A percentile compares a stretch with the other conserved stretches of the same genome.
phyloP scores from a whole-genome alignment of 2,888 invertebrate species.

The Linnaemya vulpina region DNA sequence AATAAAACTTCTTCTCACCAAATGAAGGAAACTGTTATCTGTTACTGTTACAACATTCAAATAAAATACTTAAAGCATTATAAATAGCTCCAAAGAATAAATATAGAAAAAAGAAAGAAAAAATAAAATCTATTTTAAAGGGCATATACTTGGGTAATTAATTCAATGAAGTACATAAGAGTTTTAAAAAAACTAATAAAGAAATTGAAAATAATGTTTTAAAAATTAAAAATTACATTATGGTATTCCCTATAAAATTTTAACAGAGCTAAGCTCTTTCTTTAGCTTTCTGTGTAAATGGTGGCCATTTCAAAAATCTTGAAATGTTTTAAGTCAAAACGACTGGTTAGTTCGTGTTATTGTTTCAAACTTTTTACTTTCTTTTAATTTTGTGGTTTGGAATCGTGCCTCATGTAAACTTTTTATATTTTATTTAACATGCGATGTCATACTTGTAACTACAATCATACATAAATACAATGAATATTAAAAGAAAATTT shows the following conservation, averaged over 20 bases:
- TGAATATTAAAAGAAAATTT: constrained; percentile 41
- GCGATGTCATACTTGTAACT: constrained; percentile 47
- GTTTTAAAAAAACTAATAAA: constrained; percentile 21
- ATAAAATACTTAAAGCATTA: constrained; percentile 58
- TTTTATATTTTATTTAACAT: constrained; percentile 59
- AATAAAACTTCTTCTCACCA: constrained; percentile 42
- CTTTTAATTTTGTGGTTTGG: neutral
- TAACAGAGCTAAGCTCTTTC: constrained; percentile 9
- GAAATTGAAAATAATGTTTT: constrained; percentile 40
- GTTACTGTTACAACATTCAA: constrained; percentile 65
- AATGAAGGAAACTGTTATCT: constrained; percentile 67
- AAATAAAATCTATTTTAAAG: constrained; percentile 59
- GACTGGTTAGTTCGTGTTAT: neutral
- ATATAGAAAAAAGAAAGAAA: neutral
- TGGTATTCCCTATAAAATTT: constrained; percentile 7
- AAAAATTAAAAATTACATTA: constrained; percentile 36
- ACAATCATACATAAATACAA: constrained; percentile 1
- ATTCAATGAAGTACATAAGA: constrained; percentile 52
- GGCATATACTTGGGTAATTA: constrained; percentile 62
- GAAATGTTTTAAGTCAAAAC: constrained; percentile 35
- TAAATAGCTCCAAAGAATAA: constrained; percentile 14
- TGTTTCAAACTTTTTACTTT: neutral
- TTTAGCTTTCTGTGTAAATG: neutral
- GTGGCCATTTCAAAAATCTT: constrained; percentile 47
- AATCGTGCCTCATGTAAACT: constrained; percentile 39